Conservation (phyloP, 2,113 vertebrate species). For the Zonotrichia leucophrys region DNA sequence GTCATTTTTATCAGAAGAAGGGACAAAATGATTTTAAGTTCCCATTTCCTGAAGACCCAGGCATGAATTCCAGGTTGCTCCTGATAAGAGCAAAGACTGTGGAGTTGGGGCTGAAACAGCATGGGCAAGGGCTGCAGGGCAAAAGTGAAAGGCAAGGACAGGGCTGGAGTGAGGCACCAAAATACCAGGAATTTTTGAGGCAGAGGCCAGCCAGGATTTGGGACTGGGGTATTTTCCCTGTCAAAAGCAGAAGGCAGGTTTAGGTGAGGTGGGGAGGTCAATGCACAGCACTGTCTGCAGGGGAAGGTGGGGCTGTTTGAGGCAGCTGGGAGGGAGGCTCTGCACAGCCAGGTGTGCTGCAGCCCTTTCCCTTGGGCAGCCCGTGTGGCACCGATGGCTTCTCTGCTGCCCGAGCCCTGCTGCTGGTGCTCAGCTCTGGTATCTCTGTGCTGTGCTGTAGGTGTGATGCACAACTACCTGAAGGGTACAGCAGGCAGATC, state of each 20-base stretch:
- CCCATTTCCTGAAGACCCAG: neutral
- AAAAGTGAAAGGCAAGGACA: neutral
- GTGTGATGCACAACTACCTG: neutral
- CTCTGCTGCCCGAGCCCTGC: neutral
- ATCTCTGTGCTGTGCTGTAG: neutral
- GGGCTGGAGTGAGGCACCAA: neutral
- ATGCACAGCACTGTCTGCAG: neutral
- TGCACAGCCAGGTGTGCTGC: neutral
- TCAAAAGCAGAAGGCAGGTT: neutral
- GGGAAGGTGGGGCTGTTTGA: neutral
- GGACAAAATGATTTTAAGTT: slow-evolving; percentile 11
- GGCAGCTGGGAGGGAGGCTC: neutral
- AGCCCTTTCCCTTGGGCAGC: neutral
- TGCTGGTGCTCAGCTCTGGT: neutral
- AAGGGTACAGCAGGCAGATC: neutral
- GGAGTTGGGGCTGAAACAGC: neutral
- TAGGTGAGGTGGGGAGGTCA: neutral
- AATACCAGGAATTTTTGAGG: neutral
- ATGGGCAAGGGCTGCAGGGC: neutral
- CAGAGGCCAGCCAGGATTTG: neutral
- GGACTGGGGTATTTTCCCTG: neutral
- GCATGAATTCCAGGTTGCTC: neutral
- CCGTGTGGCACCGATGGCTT: neutral
- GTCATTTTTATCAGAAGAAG: slow-evolving; percentile 17
- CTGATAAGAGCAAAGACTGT: neutral